Conservation (phyloP, 2,888 invertebrate species). For the Mythimna loreyi region DNA sequence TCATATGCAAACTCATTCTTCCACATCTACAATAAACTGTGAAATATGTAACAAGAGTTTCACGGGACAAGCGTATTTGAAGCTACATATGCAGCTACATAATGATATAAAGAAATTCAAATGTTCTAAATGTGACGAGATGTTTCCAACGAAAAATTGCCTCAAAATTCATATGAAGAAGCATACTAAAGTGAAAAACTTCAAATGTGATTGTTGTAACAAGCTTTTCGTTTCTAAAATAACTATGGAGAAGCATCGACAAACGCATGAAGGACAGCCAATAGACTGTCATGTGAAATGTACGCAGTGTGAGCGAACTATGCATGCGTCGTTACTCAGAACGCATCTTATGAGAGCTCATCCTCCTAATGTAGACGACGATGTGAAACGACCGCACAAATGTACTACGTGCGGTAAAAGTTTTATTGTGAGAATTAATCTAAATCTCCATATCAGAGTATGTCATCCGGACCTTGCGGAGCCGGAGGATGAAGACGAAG, state of each 20-base stretch:
- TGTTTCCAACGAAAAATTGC: slow-evolving; percentile 88
- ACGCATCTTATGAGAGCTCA: slow-evolving; percentile 85
- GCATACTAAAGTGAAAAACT: slow-evolving; percentile 88
- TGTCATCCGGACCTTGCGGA: slow-evolving; percentile 87
- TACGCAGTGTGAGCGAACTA: slow-evolving; percentile 84
- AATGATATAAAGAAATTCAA: slow-evolving; percentile 88
- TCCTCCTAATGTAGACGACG: slow-evolving; percentile 81
- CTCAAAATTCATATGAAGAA: slow-evolving; percentile 88
- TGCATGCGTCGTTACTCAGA: slow-evolving; percentile 84
- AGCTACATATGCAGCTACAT: slow-evolving; percentile 88
- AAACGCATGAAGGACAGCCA: slow-evolving; percentile 86
- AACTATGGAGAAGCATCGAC: slow-evolving; percentile 87
- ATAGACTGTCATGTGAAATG: slow-evolving; percentile 88
- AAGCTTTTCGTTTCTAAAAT: slow-evolving; percentile 88
- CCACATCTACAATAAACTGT: slow-evolving; percentile 85
- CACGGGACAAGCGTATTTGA: slow-evolving; percentile 87
- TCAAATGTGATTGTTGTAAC: slow-evolving; percentile 86
- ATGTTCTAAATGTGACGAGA: slow-evolving; percentile 87
- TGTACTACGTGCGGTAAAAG: slow-evolving; percentile 87
- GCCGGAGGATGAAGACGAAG: slow-evolving; percentile 87
- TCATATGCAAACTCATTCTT: slow-evolving; percentile 88
- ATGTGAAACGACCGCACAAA: slow-evolving; percentile 86
- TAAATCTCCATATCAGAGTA: slow-evolving; percentile 86
- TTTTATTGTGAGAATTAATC: slow-evolving; percentile 87
- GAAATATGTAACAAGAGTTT: slow-evolving; percentile 87